Evolutionary conservation across 2,888 invertebrate species (phyloP).

Genomic region (Tetrapedia diversipes): DNA sequence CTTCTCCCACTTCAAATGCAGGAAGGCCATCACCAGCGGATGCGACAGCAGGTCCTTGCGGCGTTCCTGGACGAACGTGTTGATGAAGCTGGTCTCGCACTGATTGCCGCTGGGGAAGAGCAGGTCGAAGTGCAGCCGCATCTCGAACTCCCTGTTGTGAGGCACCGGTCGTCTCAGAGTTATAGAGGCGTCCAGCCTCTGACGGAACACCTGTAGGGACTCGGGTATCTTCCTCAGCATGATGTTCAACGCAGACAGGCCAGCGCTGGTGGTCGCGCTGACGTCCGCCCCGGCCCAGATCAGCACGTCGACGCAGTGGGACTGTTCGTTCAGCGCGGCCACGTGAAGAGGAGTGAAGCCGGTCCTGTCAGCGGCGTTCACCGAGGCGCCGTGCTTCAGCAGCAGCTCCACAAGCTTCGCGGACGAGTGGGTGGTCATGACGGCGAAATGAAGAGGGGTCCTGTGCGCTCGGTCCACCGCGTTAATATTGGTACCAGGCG

Average conservation of each 20-base stretch:
- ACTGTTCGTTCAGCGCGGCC: conserved; percentile 83
- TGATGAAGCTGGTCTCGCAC: conserved; percentile 83
- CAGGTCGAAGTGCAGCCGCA: conserved; percentile 80
- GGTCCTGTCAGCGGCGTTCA: conserved; percentile 80
- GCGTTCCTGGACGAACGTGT: conserved; percentile 82
- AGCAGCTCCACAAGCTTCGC: conserved; percentile 77
- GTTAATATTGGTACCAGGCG: conserved; percentile 79
- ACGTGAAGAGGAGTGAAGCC: conserved; percentile 83
- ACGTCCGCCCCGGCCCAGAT: conserved; percentile 83
- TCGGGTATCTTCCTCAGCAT: conserved; percentile 83
- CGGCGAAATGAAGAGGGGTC: conserved; percentile 82
- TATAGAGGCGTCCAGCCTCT: conserved; percentile 81
- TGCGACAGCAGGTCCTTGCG: conserved; percentile 83
- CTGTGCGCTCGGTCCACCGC: conserved; percentile 79
- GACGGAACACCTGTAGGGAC: conserved; percentile 81
- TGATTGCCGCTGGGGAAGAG: conserved; percentile 80
- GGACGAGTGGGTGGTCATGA: conserved; percentile 80
- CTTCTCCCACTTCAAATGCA: conserved; percentile 83
- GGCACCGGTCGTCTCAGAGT: conserved; percentile 77
- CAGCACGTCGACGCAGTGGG: conserved; percentile 82
- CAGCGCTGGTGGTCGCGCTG: conserved; percentile 82
- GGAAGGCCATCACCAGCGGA: conserved; percentile 83
- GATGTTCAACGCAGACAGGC: conserved; percentile 82
- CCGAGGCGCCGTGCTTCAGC: conserved; percentile 76
- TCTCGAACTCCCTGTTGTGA: conserved; percentile 80